These are phyloP conservation scores for Eurytoma adleriae DNA, from an alignment of 2,888 invertebrate species.

Conservation along the genomic window DNA sequence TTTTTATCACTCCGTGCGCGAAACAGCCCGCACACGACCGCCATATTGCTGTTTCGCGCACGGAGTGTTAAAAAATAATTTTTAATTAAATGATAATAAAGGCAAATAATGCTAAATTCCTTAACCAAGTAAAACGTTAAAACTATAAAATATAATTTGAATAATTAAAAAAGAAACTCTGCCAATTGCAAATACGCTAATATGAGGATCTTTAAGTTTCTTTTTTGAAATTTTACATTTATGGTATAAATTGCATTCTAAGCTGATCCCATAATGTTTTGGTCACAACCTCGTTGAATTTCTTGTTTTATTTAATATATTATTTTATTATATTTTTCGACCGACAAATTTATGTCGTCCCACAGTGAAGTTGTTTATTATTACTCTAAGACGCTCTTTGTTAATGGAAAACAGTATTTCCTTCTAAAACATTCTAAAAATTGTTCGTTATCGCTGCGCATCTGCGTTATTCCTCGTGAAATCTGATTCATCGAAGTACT, in stretches of 20 bases:
- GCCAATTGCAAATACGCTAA: slow-evolving; percentile 31
- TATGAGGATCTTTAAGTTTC: slow-evolving; percentile 17
- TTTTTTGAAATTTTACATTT: slow-evolving; percentile 51
- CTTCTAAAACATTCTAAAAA: slow-evolving; percentile 48
- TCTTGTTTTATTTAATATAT: slow-evolving; percentile 34
- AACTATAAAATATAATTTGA: neutral
- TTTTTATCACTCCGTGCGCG: too few relatives aligned
- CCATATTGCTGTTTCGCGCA: too few relatives aligned
- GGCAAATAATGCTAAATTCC: slow-evolving; percentile 4
- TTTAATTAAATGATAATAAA: slow-evolving; percentile 17
- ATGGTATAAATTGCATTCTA: slow-evolving; percentile 71
- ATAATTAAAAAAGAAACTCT: neutral
- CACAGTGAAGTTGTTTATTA: slow-evolving; percentile 40
- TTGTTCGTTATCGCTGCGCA: slow-evolving; percentile 38
- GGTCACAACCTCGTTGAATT: slow-evolving; percentile 72
- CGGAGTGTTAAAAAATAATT: too few relatives aligned
- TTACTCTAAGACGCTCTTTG: slow-evolving; percentile 41
- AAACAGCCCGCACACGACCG: too few relatives aligned
- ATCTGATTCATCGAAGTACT: slow-evolving; percentile 25
- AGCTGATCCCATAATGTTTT: slow-evolving; percentile 74
- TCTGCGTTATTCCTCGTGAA: slow-evolving; percentile 20
- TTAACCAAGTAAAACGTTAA: slow-evolving; percentile 9
- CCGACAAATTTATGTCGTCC: slow-evolving; percentile 25
- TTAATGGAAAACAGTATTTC: slow-evolving; percentile 39
- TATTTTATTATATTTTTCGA: slow-evolving; percentile 25